Percentiles rank a stretch among this genome's conserved stretches.
Conservation (phyloP, 2,888 invertebrate genomes). For the Drosophila demipolita region DNA sequence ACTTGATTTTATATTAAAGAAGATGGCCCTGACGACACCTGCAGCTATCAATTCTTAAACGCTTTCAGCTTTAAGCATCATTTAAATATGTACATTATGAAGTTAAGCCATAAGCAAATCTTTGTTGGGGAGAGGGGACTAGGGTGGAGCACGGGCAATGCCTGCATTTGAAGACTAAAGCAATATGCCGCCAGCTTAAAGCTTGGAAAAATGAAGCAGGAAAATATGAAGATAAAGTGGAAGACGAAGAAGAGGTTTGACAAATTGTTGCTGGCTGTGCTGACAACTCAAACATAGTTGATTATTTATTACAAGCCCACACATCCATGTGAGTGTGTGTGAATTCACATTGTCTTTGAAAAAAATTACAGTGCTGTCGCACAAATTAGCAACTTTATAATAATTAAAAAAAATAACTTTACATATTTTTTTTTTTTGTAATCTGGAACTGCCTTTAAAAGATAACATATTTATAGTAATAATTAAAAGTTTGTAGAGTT, state of each 20-base stretch:
- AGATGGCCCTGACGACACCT: conserved; percentile 11
- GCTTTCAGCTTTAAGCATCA: conserved; percentile 8
- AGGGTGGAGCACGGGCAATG: neutral
- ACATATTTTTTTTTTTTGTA: neutral
- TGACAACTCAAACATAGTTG: conserved; percentile 70
- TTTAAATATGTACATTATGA: neutral
- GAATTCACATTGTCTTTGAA: conserved; percentile 16
- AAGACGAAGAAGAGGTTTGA: conserved; percentile 61
- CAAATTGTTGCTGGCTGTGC: conserved; percentile 72
- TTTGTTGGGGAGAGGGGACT: neutral
- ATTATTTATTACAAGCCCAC: conserved; percentile 67
- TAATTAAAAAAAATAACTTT: neutral
- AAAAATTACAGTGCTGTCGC: neutral
- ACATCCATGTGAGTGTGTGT: conserved; percentile 7
- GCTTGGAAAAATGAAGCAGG: neutral
- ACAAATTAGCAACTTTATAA: neutral
- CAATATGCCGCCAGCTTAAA: conserved; percentile 36
- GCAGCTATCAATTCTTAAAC: conserved; percentile 23
- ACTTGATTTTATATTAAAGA: conserved; percentile 16
- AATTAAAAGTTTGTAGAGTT: neutral
- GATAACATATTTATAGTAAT: neutral
- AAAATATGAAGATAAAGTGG: neutral
- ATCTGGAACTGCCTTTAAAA: neutral
- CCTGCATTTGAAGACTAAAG: conserved; percentile 46
- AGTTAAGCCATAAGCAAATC: neutral